Percentiles rank a stretch among this genome's conserved stretches.
Evolutionary conservation across 1,140 invertebrate genomes (phyloP).

Genomic region (Venustaconcha ellipsiformis): DNA sequence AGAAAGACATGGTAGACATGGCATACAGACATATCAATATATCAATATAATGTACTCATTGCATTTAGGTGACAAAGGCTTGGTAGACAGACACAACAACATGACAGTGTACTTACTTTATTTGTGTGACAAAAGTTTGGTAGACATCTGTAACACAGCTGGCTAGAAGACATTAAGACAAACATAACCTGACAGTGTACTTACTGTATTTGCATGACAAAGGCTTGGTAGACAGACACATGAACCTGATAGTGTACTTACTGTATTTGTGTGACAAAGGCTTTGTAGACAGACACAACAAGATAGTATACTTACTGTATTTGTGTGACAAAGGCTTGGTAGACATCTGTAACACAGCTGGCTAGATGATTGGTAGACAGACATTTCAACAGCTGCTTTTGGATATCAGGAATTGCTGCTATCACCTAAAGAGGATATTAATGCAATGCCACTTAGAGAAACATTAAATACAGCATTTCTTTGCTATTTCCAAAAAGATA

Average conservation of each 20-base stretch:
- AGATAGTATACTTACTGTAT: slow-evolving; percentile 29
- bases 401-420: slow-evolving; percentile 23
- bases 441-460: background rate
- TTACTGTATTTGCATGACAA: slow-evolving; percentile 37
- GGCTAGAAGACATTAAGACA: too few relatives aligned
- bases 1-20: too few relatives aligned
- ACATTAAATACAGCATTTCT: background rate
- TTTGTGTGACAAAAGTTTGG: too few relatives aligned
- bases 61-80: too few relatives aligned
- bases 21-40: slow-evolving; percentile 44
- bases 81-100: too few relatives aligned
- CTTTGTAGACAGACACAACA: slow-evolving; percentile 40
- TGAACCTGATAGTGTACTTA: background rate
- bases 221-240: slow-evolving; percentile 43
- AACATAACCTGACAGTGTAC: too few relatives aligned
- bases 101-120: too few relatives aligned
- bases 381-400: slow-evolving; percentile 48
- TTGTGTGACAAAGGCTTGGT: slow-evolving; percentile 44
- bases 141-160: too few relatives aligned
- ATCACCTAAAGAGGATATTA: slow-evolving; percentile 22
- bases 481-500: slow-evolving; percentile 1
- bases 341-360: slow-evolving; percentile 46
- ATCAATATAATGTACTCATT: too few relatives aligned
- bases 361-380: slow-evolving; percentile 50
- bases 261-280: slow-evolving; percentile 39